Conservation (phyloP, 2,797 vertebrate species). For the Cercopithecus hamlyni region DNA sequence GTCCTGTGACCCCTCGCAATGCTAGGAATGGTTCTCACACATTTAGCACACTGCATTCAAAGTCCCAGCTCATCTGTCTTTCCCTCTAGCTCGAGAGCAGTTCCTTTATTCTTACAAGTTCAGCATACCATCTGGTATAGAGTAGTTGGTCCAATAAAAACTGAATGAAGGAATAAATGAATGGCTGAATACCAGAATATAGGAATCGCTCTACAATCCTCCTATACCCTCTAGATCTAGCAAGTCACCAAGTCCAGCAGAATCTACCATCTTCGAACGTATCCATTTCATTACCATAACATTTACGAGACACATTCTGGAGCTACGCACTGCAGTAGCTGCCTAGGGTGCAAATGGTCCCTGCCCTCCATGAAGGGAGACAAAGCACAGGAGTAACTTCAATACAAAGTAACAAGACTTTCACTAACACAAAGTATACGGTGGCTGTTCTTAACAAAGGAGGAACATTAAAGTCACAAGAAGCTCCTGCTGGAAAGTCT, state of each 20-base stretch:
- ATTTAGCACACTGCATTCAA: neutral
- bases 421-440: neutral
- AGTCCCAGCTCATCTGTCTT: neutral
- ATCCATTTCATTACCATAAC: neutral
- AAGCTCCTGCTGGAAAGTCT: neutral
- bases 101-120: neutral
- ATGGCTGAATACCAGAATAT: neutral
- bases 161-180: neutral
- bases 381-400: neutral
- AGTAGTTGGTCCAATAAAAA: neutral
- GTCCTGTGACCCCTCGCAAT: neutral
- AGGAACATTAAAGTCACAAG: neutral
- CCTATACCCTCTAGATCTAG: neutral
- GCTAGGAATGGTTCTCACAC: neutral
- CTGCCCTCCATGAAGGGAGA: neutral
- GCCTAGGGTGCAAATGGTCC: neutral
- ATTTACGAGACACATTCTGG: neutral
- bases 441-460: neutral
- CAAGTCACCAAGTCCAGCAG: neutral
- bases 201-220: neutral
- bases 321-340: neutral
- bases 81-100: neutral
- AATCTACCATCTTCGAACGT: neutral
- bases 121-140: neutral
- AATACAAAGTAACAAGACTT: neutral